A percentile compares a stretch with the other conserved stretches of the same genome.
Conservation (phyloP, 1,140 invertebrate genomes). For the Theocolax elegans region DNA sequence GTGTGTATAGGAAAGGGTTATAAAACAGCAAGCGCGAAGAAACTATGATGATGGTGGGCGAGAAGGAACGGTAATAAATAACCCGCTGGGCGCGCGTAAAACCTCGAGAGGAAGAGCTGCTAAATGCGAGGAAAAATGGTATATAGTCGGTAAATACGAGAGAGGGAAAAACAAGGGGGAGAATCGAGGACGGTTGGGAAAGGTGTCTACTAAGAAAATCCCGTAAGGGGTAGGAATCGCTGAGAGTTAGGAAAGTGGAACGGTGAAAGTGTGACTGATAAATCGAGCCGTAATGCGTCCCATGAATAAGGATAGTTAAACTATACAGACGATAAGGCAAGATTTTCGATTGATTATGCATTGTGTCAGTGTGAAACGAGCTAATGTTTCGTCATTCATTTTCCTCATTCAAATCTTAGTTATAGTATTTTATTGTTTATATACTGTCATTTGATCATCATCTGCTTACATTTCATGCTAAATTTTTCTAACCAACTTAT, state of each 20-base stretch:
- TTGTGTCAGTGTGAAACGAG: too few species aligned
- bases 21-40: conserved; percentile 10
- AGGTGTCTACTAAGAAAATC: neutral
- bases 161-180: conserved; percentile 37
- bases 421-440: too few species aligned
- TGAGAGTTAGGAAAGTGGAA: neutral
- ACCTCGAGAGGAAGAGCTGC: conserved; percentile 24
- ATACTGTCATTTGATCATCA: too few species aligned
- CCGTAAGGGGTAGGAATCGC: neutral
- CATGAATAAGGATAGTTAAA: too few species aligned
- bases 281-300: neutral
- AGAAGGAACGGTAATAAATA: conserved; percentile 50
- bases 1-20: conserved; percentile 33
- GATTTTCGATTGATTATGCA: too few species aligned
- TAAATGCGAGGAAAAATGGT: conserved; percentile 49
- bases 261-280: neutral
- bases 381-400: too few species aligned
- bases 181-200: neutral
- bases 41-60: conserved; percentile 33
- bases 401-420: too few species aligned
- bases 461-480: too few species aligned
- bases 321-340: too few species aligned
- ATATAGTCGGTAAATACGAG: conserved; percentile 27
- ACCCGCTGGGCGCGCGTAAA: conserved; percentile 37
- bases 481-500: too few species aligned